Evolutionary conservation across 2,888 invertebrate species (phyloP).

Genomic region (Criorhina ranunculi): DNA sequence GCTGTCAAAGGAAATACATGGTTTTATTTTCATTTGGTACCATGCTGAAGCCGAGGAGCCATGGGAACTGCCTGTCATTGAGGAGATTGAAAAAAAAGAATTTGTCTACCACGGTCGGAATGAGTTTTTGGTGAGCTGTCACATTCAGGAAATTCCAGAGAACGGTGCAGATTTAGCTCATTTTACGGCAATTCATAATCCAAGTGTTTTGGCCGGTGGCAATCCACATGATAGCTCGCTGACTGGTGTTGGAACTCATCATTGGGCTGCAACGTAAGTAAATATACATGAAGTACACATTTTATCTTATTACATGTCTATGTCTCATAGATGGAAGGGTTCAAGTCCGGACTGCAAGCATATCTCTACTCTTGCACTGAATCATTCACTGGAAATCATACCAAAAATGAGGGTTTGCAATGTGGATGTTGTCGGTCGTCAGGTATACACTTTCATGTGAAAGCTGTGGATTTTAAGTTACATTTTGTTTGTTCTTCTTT

Average conservation of each 20-base stretch:
- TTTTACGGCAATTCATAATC: constrained; percentile 90
- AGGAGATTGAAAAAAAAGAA: constrained; percentile 85
- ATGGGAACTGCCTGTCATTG: constrained; percentile 88
- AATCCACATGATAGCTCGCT: constrained; percentile 80
- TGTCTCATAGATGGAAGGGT: constrained; percentile 84
- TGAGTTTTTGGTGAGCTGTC: constrained; percentile 91
- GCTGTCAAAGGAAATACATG: constrained; percentile 89
- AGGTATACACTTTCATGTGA: constrained; percentile 85
- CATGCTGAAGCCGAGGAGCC: constrained; percentile 90
- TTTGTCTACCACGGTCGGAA: constrained; percentile 91
- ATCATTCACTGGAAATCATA: constrained; percentile 88
- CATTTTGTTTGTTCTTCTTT: constrained; percentile 4
- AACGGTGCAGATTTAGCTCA: constrained; percentile 95
- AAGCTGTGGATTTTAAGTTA: background rate
- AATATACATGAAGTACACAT: background rate
- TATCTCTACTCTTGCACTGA: constrained; percentile 87
- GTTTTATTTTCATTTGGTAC: constrained; percentile 92
- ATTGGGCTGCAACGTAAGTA: constrained; percentile 85
- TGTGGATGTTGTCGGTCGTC: constrained; percentile 87
- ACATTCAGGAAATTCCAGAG: constrained; percentile 93
- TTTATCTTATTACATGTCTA: constrained; percentile 6
- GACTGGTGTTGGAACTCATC: constrained; percentile 85
- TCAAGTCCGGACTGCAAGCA: constrained; percentile 85
- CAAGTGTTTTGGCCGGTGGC: constrained; percentile 86
- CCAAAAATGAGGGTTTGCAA: constrained; percentile 86